Base-by-base conservation (phyloP, 2,888 invertebrate genomes). In the Himalopsyche tibetana region DNA sequence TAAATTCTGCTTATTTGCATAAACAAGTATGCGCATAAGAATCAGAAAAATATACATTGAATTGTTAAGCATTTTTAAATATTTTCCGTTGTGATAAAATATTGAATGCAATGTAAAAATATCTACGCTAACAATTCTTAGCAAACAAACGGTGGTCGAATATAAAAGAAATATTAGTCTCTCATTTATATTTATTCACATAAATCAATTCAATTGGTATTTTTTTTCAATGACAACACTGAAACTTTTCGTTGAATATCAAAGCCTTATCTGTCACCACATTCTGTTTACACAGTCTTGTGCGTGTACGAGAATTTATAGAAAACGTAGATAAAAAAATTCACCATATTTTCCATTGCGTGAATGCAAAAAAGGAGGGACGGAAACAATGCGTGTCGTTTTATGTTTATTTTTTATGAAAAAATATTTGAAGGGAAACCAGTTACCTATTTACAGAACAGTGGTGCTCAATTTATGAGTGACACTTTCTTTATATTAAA, bases 251-350 rank as follows among this genome's bases (percentile, higher is more conserved):
- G 63, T 63, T 28, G 63, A 63, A 63, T 63, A 28, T 63, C 19
- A 63, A 63, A 63, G 63, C 19, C 63, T 63, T 63, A 63, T 63
- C 63, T 63, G 63, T 63, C 28, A 28, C n/a, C 63, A 63, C 63
- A 63, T 63, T 63, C 63, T 63, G 63, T 63, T 63, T n/a, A 63
- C 63, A 19, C 63, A 28, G 63, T 63, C 63, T 63, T 63, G 63
- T 63, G 63, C 63, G 63, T 63, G 63, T 63, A 63, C n/a, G 19
- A 63, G 63, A 63, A 63, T 63, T 63, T 63, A 63, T 63, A 63
- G 19, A 63, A 63, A 63, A 63, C 63, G 63, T 63, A 63, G 63
- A 63, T 63, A 63, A 63, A 63, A 63, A 63, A 63, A 63, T 19
- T 63, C 28, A 19, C 63, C 63, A 63, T 63, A 28, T 28, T 63